Base-by-base conservation (phyloP, 2,888 invertebrate species). In the Lymantria monacha region DNA sequence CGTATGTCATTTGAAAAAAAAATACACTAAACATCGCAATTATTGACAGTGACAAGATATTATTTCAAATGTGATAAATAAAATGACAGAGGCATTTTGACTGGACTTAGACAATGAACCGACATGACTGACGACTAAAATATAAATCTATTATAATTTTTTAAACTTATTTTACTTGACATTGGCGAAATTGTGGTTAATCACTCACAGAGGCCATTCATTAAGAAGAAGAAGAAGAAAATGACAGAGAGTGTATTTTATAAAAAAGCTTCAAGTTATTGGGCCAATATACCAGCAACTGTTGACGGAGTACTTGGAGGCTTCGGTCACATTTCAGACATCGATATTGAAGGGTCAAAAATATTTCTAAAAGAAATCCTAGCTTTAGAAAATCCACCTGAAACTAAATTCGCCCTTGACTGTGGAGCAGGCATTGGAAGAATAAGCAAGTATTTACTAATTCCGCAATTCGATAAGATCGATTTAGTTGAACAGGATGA, bases 371-470 rank as follows among this genome's bases (percentile, higher is more conserved):
- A 94, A 47, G 66, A 77, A 51, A 68, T 90, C 51, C 69, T 88
- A 49, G 59, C 69, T 11, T 68, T 67, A 1, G 92, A 94, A 51
- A 74, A 75, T 42, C 78, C 85, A 44, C 95, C 95, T 3, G 93
- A 88, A 0, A 93, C 87, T 47, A 83, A 88, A 43, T 86, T 93
- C 55, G 98, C 97, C 1, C 85, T 99, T 9, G 99, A 99, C 77
- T 99, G 99, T 83, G 99, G 99, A 5, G 97, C 99, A 12, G 99
- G 99, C 2, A 99, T 99, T 66, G 99, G 99, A 0, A 92, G 99
- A 67, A 95, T 99, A 40, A 96, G 97, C 1, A 97, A 97, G 78
- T 93, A 96, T 57, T 66, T 99, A 10, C 88, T 99, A 14, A 89
- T 95, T 48, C 94, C 96, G 42, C 84, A 94, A 61, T 99, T 99